Percentiles rank a stretch among this genome's conserved stretches.
Evolutionary conservation across 2,113 vertebrate genomes (phyloP).

Genomic region (Epinephelus cyanopodus): DNA sequence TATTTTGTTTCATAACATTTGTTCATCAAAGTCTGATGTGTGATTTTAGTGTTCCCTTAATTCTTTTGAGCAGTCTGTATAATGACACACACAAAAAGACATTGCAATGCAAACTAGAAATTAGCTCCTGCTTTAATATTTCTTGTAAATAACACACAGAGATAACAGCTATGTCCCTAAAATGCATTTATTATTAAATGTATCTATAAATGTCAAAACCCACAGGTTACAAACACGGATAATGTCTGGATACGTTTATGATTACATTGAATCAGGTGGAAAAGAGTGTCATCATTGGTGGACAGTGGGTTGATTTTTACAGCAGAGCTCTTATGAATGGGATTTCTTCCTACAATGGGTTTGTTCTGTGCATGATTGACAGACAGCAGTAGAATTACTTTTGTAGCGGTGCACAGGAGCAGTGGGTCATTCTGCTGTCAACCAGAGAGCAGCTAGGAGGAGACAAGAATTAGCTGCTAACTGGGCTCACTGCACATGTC

Average conservation of each 20-base stretch:
- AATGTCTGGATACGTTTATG: background rate
- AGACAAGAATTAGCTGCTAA: background rate
- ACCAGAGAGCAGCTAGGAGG: no score
- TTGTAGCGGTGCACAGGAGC: no score
- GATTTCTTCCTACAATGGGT: background rate
- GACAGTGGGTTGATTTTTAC: no score
- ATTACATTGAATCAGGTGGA: background rate
- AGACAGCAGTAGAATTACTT: no score
- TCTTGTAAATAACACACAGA: background rate
- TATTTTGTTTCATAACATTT: no score
- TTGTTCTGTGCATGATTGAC: background rate
- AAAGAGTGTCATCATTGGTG: background rate
- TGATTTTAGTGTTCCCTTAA: no score
- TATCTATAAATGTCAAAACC: background rate
- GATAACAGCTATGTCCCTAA: background rate
- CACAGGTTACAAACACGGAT: background rate
- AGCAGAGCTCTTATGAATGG: background rate
- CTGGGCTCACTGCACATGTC: slow-evolving; percentile 20
- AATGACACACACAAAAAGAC: no score
- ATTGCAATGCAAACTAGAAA: no score
- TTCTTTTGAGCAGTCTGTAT: no score
- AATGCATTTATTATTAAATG: slow-evolving; percentile 58
- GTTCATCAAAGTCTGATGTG: no score
- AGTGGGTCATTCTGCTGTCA: no score
- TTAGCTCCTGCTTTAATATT: background rate